Percentiles rank a stretch among this genome's conserved stretches.
These are phyloP conservation scores for Parnassius mnemosyne DNA, from an alignment of 2,888 invertebrate genomes.

Conservation along the genomic window DNA sequence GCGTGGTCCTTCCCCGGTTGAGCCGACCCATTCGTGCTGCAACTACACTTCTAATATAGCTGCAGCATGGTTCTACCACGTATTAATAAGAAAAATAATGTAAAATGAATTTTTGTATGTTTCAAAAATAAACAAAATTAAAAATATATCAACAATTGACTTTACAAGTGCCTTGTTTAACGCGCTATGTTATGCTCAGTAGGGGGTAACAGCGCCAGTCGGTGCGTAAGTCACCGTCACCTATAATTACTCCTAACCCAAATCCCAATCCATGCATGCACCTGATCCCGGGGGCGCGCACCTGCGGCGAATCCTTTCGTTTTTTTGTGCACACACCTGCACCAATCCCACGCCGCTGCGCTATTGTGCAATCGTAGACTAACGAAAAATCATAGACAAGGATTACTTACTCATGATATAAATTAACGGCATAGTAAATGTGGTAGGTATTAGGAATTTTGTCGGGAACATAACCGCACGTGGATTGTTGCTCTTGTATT, in stretches of 20 bases:
- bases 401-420: too few relatives aligned
- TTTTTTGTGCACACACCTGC: conserved; percentile 73
- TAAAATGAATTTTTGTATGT: too few relatives aligned
- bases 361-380: conserved; percentile 63
- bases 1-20: too few relatives aligned
- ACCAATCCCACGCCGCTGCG: conserved; percentile 42
- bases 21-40: too few relatives aligned
- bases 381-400: conserved; percentile 28
- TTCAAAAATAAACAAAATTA: background rate
- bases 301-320: conserved; percentile 74
- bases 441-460: too few relatives aligned
- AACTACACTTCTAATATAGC: too few relatives aligned
- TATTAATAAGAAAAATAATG: too few relatives aligned
- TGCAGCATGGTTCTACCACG: too few relatives aligned
- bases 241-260: conserved; percentile 49
- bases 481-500: too few relatives aligned
- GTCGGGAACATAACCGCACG: too few relatives aligned
- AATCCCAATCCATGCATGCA: conserved; percentile 48
- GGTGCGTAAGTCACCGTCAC: conserved; percentile 21
- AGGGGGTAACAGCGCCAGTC: conserved; percentile 13
- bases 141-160: conserved; percentile 2
- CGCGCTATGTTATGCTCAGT: conserved; percentile 3
- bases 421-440: too few relatives aligned
- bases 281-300: conserved; percentile 51
- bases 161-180: background rate